Evolutionary conservation across 2,113 vertebrate species (phyloP).

Genomic region (Nerophis ophidion): DNA sequence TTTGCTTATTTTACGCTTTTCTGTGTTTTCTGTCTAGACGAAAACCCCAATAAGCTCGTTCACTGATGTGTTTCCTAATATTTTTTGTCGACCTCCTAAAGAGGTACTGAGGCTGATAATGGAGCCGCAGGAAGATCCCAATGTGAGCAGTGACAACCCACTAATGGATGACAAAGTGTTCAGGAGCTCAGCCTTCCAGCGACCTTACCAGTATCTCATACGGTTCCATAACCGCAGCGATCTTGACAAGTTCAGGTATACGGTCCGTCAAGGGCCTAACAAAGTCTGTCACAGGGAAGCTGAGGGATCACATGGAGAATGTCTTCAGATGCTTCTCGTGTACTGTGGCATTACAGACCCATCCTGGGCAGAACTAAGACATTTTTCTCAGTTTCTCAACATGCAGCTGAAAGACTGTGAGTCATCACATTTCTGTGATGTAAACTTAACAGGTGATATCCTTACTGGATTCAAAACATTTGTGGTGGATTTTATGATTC

Average conservation of each 20-base stretch:
- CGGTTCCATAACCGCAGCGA: conserved; percentile 65
- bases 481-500: conserved; percentile 92
- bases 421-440: conserved; percentile 83
- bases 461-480: conserved; percentile 88
- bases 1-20: background rate
- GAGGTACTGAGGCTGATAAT: conserved; percentile 76
- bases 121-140: conserved; percentile 29
- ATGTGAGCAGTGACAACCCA: conserved; percentile 52
- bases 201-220: conserved; percentile 87
- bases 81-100: conserved; percentile 85
- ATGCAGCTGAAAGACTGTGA: conserved; percentile 86
- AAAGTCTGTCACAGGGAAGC: conserved; percentile 12
- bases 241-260: conserved; percentile 78
- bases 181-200: conserved; percentile 80
- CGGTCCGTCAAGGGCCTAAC: conserved; percentile 68
- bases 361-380: conserved; percentile 88
- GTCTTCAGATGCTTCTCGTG: conserved; percentile 83
- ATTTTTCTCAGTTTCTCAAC: conserved; percentile 88
- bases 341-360: conserved; percentile 83
- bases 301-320: conserved; percentile 79
- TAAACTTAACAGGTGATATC: conserved; percentile 72
- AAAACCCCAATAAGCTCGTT: conserved; percentile 60
- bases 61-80: conserved; percentile 82
- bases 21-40: conserved; percentile 38
- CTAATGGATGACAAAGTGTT: conserved; percentile 85